Base-by-base conservation (phyloP, 2,113 vertebrate genomes). In the Hassar affinis region DNA sequence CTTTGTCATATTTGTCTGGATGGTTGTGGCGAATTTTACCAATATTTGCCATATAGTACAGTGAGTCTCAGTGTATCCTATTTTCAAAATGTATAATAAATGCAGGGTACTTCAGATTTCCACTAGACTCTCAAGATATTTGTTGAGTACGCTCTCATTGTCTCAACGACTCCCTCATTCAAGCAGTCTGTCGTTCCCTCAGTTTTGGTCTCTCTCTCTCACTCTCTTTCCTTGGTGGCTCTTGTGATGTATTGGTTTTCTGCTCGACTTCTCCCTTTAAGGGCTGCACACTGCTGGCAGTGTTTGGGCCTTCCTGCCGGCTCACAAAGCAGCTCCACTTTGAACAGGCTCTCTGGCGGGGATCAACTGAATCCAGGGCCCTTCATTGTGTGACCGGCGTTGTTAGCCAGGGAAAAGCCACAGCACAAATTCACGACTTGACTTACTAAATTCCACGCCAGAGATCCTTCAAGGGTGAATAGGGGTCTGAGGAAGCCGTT, bases 161-260 rank as follows among this genome's bases (percentile, higher is more conserved):
- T 83, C 72, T 84, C 54, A 84, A 20, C 45, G 49, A 84, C 66
- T 72, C 42, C 42, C 52, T 84, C 66, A 78, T 83, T 83, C 61
- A 76, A 64, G 45, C 20, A 72, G 61, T 79, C 75, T 62, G 75
- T 86, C 81, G 5, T 79, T 68, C 15, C 45, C 69, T 74, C 59
- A 59, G n/a, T 61, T 66, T 79, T 38, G n/a, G n/a, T 80, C 54
- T 79, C 57, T 27, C 81, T 42, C 54, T 66, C 30, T 47, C 85
- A 62, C 33, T 15, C n/a, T 56, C 25, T 79, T 74, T 61, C 79
- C 74, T 85, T 35, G 42, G 83, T 84, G 75, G 80, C 86, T 85
- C 83, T 69, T 79, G 87, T 87, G 87, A 90, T 87, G 83, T 88
- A 88, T 88, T 90, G 87, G 87, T 86, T 90, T 90, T 90, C 87